Evolutionary conservation across 1,140 invertebrate genomes (phyloP).

Genomic region (Drosophila bocqueti): DNA sequence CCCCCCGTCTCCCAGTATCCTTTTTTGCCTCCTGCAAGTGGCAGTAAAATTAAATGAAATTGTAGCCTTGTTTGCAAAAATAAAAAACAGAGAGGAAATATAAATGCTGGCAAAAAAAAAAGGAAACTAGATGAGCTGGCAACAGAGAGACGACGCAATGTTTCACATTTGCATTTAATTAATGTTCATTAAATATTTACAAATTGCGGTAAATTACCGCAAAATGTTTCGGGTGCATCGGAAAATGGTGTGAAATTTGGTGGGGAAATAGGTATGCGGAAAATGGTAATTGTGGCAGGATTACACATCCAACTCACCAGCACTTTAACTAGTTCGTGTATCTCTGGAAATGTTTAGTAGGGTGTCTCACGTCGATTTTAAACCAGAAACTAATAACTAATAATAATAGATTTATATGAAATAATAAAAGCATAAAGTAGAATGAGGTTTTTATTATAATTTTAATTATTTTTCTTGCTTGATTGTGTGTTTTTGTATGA

Average conservation of each 20-base stretch:
- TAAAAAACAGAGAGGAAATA: slow-evolving; percentile 5
- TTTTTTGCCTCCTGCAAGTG: slow-evolving; percentile 35
- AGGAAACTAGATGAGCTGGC: slow-evolving; percentile 24
- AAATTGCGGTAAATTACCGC: slow-evolving; percentile 75
- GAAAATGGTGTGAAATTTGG: slow-evolving; percentile 20
- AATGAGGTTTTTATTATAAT: background rate
- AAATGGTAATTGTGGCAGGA: slow-evolving; percentile 19
- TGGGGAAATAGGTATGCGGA: background rate
- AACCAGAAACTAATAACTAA: background rate
- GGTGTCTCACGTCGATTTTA: background rate
- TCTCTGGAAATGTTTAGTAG: background rate
- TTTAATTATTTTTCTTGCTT: background rate
- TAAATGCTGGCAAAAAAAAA: slow-evolving; percentile 14
- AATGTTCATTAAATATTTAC: slow-evolving; percentile 83
- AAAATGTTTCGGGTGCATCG: slow-evolving; percentile 34
- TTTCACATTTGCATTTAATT: slow-evolving; percentile 76
- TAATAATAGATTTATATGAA: background rate
- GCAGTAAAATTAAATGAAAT: slow-evolving; percentile 78
- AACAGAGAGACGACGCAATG: background rate
- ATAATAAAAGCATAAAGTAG: too few species aligned
- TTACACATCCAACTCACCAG: background rate
- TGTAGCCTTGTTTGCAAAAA: slow-evolving; percentile 26
- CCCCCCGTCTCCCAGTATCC: background rate
- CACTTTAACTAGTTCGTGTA: background rate
- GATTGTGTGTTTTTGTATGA: background rate